These are phyloP conservation scores for Iphiclides podalirius DNA, from an alignment of 2,888 invertebrate genomes.

Conservation along the genomic window DNA sequence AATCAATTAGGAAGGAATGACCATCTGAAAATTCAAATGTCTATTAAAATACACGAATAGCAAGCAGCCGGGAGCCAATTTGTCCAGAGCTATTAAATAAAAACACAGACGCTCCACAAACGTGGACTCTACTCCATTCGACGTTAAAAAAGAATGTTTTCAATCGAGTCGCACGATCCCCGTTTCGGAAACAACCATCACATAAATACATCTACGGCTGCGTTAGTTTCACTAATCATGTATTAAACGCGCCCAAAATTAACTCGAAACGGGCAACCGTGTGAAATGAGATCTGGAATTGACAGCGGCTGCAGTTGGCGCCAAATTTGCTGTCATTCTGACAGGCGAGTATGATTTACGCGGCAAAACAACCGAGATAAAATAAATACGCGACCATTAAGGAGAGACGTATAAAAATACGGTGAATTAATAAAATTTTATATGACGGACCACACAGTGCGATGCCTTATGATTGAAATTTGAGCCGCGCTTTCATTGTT, in stretches of 20 bases:
- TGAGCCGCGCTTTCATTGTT: conserved; percentile 30
- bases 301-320: conserved; percentile 51
- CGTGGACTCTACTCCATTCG: conserved; percentile 31
- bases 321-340: conserved; percentile 62
- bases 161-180: conserved; percentile 26
- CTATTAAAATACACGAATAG: conserved; percentile 23
- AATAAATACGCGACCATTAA: conserved; percentile 52
- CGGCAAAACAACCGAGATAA: conserved; percentile 41
- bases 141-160: conserved; percentile 37
- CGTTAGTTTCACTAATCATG: conserved; percentile 51
- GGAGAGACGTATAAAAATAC: conserved; percentile 46
- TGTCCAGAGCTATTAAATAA: conserved; percentile 36
- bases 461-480: conserved; percentile 38
- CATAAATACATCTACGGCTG: conserved; percentile 51
- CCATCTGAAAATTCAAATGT: conserved; percentile 27
- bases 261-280: conserved; percentile 32
- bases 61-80: conserved; percentile 34
- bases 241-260: conserved; percentile 52
- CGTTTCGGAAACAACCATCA: conserved; percentile 36
- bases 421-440: conserved; percentile 56
- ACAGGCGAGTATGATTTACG: conserved; percentile 59
- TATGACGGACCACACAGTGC: conserved; percentile 55
- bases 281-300: conserved; percentile 40
- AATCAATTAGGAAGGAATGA: conserved; percentile 35
- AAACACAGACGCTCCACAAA: conserved; percentile 25